These are phyloP conservation scores for Thalpophila matura DNA, from an alignment of 2,888 invertebrate species.

Conservation along the genomic window DNA sequence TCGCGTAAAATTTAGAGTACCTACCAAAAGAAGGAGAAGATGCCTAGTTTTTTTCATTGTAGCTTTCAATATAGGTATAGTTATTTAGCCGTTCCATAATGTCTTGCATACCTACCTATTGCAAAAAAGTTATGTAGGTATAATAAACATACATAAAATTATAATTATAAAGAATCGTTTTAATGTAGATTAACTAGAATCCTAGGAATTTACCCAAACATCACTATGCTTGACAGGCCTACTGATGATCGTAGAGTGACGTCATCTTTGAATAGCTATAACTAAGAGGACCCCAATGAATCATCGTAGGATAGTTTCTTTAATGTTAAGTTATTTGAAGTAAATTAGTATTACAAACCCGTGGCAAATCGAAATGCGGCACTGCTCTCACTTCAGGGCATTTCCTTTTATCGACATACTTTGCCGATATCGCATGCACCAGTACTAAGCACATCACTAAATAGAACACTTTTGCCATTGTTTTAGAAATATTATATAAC, in stretches of 20 bases:
- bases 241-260: background rate
- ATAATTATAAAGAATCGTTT: too few species aligned
- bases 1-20: too few species aligned
- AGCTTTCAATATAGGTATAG: background rate
- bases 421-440: slow-evolving; percentile 63
- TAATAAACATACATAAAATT: too few species aligned
- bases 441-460: slow-evolving; percentile 67
- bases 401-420: slow-evolving; percentile 92
- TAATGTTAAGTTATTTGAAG: background rate
- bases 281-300: background rate
- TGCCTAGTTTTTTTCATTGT: background rate
- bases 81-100: background rate
- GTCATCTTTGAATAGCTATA: slow-evolving; percentile 7
- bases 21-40: background rate
- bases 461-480: slow-evolving; percentile 64
- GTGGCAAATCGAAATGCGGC: slow-evolving; percentile 94
- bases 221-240: background rate
- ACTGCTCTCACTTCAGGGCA: slow-evolving; percentile 95
- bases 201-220: background rate
- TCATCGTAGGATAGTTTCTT: too few species aligned
- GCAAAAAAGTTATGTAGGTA: slow-evolving; percentile 1
- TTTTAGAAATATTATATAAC: slow-evolving; percentile 33
- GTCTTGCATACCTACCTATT: background rate
- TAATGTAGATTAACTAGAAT: too few species aligned
- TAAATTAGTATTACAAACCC: slow-evolving; percentile 83